Base-by-base conservation (phyloP, 1,140 invertebrate genomes). In the Bombus impatiens region DNA sequence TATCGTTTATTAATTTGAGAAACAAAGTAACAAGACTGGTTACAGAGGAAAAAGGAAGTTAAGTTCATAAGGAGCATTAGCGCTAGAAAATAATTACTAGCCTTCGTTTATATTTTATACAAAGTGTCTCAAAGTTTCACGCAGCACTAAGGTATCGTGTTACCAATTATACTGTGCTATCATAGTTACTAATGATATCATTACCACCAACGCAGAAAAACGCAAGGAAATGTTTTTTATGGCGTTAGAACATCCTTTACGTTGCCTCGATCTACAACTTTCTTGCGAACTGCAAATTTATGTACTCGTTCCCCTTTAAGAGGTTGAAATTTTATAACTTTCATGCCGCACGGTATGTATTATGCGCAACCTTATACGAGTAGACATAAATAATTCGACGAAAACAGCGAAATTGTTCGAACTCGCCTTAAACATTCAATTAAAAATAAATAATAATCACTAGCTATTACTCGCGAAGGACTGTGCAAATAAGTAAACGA, bases 131-230 rank as follows among this genome's bases (percentile, higher is more conserved):
- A 78, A 90, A 90, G 86, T 90, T 88, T 82, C 88, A 70, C 53
- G 71, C 67, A 78, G 80, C 86, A 82, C 71, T 77, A 81, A 83
- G 83, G 83, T 90, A 90, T 90, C 88, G 70, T 81, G 86, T 90
- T 90, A 82, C 89, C 89, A 90, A 90, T 90, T 90, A 90, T 86
- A 80, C 82, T 25, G 67, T 81, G 86, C 84, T 77, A 86, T 81
- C 88, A 65, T 77, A 88, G 88, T 90, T 90, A 90, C 87, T 90
- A 90, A 90, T 84, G 86, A 84, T 88, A 85, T 87, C 89, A 83
- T 90, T 87, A 85, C 75, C 77, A 87, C 78, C 84, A 72, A 72
- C 80, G 78, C 76, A 86, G 78, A 89, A 89, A 89, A 89, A 89
- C 59, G 71, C 47, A 68, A 82, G 71, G 22, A 32, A 81, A 74